These are phyloP conservation scores for Metopia argyrocephala DNA, from an alignment of 2,888 invertebrate species.

Conservation along the genomic window DNA sequence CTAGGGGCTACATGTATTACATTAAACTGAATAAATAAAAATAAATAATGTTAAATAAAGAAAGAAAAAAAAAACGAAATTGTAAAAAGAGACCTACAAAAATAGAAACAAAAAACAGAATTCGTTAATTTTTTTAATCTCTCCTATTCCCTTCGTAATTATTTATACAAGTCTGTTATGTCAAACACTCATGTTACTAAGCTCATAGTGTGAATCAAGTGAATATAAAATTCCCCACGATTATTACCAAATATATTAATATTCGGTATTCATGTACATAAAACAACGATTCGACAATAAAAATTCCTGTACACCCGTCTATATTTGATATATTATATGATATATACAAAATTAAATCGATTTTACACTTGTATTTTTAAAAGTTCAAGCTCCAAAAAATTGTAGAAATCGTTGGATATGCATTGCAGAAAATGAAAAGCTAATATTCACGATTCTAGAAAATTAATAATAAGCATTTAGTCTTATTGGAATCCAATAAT, in stretches of 20 bases:
- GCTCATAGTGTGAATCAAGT: too few species aligned
- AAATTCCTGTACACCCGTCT: slow-evolving; percentile 62
- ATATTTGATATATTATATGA: slow-evolving; percentile 58
- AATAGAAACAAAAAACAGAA: too few species aligned
- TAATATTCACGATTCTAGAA: not conserved
- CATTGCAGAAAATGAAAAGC: not conserved
- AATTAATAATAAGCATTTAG: not conserved
- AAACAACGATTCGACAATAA: slow-evolving; percentile 54
- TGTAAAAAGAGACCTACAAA: too few species aligned
- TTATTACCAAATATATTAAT: not conserved
- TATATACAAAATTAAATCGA: slow-evolving; percentile 76
- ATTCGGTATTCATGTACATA: slow-evolving; percentile 1
- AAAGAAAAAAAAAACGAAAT: too few species aligned
- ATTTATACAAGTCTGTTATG: too few species aligned
- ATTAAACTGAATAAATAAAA: too few species aligned
- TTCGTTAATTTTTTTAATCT: too few species aligned
- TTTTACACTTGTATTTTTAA: slow-evolving; percentile 71
- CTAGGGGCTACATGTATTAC: too few species aligned
- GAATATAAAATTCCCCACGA: too few species aligned
- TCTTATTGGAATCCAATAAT: not conserved
- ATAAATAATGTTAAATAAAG: too few species aligned
- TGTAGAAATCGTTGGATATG: not conserved
- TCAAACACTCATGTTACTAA: too few species aligned
- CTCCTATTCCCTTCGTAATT: too few species aligned
- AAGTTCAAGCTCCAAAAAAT: slow-evolving; percentile 63